Base-by-base conservation (phyloP, 2,888 invertebrate genomes). In the Nipponacmea schrenckii region DNA sequence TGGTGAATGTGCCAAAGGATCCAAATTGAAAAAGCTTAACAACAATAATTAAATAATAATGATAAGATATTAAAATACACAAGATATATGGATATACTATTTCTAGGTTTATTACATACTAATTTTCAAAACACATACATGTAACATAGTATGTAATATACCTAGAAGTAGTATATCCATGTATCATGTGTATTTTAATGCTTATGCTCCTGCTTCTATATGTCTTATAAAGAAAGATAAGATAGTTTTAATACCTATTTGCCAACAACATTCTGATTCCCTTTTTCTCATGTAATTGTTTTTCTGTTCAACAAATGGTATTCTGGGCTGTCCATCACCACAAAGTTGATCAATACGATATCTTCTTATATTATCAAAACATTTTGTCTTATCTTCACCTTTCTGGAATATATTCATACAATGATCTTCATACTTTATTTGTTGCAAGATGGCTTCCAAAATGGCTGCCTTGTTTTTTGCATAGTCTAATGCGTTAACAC, bases 341-440 rank as follows among this genome's bases (percentile, higher is more conserved):
- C 83, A 84, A 62, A 81, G 80, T 7, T 68, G 64, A 68, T 84
- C 84, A 24, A 84, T 80, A 1, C 82, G 77, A 12, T 77, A 75
- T 3, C 83, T 78, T 4, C 83, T 77, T 20, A 81, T 70, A 74
- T 84, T 80, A 14, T 74, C 77, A 44, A 84, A 77, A 72, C 84
- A 84, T 17, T 76, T 76, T 20, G 24, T 20, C 63, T 73, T 75
- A n/a, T 70, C 72, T 12, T 27, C 8, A 15, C 62, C 65, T 0
- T 26, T 50, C 77, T 77, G 62, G n/a, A 72, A 70, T 24, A 62
- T 31, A 67, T 31, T 50, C 5, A 67, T 27, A n/a, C 1, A 10
- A 46, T 31, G 20, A 15, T 2, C 15, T 20, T 39, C 14, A n/a
- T n/a, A 24, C 20, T 24, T 2, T 10, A 62, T 20, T 3, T 62